A percentile compares a stretch with the other conserved stretches of the same genome.
Conservation (phyloP, 2,797 vertebrate species). For the Emys orbicularis region DNA sequence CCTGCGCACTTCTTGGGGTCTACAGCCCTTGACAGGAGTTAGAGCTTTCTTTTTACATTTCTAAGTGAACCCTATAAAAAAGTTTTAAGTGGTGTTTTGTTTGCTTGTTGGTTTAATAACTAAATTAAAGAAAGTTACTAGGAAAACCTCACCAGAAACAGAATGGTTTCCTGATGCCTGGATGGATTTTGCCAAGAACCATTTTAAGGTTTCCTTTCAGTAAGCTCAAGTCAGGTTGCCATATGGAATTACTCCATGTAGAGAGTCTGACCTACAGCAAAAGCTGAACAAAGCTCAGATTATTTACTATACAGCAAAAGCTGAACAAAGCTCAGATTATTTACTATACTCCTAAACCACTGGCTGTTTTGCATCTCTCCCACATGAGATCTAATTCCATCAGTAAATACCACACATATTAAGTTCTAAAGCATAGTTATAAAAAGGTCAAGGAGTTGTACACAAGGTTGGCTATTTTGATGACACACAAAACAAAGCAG, state of each 20-base stretch:
- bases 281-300: slow-evolving; percentile 75
- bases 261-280: slow-evolving; percentile 75
- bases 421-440: slow-evolving; percentile 64
- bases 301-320: slow-evolving; percentile 75
- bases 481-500: neutral
- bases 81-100: slow-evolving; percentile 18
- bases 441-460: slow-evolving; percentile 42
- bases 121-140: slow-evolving; percentile 67
- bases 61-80: slow-evolving; percentile 20
- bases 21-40: neutral
- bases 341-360: slow-evolving; percentile 70
- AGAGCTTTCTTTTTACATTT: neutral
- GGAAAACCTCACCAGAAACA: slow-evolving; percentile 76
- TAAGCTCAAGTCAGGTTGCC: slow-evolving; percentile 72
- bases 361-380: slow-evolving; percentile 73
- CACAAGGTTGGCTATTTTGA: slow-evolving; percentile 28
- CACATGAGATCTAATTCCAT: slow-evolving; percentile 73
- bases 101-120: slow-evolving; percentile 27
- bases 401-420: slow-evolving; percentile 70
- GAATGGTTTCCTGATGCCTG: slow-evolving; percentile 79
- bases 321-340: slow-evolving; percentile 76
- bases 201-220: slow-evolving; percentile 75
- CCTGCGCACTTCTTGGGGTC: neutral
- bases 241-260: slow-evolving; percentile 80
- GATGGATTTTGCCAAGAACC: slow-evolving; percentile 75